Evolutionary conservation across 2,888 invertebrate genomes (phyloP), one percentile per base, ranked within the genome.

Genomic region (Mellilla xanthometata): DNA sequence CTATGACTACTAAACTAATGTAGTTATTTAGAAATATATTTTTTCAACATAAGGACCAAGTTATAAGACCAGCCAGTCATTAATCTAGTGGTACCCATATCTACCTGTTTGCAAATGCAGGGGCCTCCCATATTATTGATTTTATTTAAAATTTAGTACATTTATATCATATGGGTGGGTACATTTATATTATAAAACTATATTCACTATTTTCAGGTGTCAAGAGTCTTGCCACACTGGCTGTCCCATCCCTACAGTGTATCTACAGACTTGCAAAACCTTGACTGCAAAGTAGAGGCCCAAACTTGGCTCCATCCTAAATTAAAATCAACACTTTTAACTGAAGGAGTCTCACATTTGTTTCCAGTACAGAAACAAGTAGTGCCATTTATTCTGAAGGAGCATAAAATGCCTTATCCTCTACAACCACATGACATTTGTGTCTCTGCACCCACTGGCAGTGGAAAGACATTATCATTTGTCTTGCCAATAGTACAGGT

Each of bases 401-500:
- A 92, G 51, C 91, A 93, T 56, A 73, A 87, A 52, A 84, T 92
- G 56, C 90, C 93, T 43, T 71, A 86, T 63, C 85, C 91, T 15
- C 90, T 94, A 60, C 93, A 95, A 83, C 95, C 97, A 0, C 92
- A 94, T 58, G 99, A 99, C 78, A 91, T 98, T 38, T 99, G 99
- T 84, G 96, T 99, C 15, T 98, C 97, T 28, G 98, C 99, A 10
- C 98, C 99, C 0, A 99, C 99, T 1, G 99, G 98, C 10, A 98
- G 98, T 89, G 99, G 99, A 11, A 99, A 99, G 90, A 99, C 99
- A 1, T 82, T 99, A 45, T 95, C 98, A 2, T 99, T 96, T 92
- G 97, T 96, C 33, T 82, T 99, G 51, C 99, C 99, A 4, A 93
- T 99, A 32, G 87, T 99, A 24, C 96, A 97, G 87, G 91, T 94